Evolutionary conservation across 1,140 invertebrate species (phyloP).

Genomic region (Matsumurasca onukii): DNA sequence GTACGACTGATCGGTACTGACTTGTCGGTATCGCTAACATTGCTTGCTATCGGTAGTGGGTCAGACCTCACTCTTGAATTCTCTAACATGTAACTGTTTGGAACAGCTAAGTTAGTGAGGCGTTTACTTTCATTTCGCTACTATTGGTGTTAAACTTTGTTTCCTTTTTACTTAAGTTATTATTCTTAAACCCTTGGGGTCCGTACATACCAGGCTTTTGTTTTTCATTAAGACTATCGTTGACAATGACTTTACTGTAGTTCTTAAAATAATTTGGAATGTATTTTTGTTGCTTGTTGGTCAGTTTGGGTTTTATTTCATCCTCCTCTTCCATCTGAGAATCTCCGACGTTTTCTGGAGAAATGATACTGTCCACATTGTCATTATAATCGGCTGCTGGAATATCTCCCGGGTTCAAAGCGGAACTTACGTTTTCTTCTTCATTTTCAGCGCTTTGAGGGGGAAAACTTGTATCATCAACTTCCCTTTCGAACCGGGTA

Average conservation of each 20-base stretch:
- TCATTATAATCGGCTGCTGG: not conserved
- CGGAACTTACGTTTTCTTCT: not conserved
- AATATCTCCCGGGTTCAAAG: not conserved
- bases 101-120: not conserved
- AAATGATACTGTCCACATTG: not conserved
- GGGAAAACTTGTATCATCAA: not conserved
- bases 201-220: not conserved
- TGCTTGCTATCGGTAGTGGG: not conserved
- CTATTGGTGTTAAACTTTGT: not conserved
- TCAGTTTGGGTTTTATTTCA: not conserved
- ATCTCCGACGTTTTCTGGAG: not conserved
- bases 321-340: not conserved
- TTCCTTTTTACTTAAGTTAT: slow-evolving; percentile 4
- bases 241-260: not conserved
- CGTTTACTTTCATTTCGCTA: slow-evolving; percentile 1
- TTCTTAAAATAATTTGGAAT: slow-evolving; percentile 10
- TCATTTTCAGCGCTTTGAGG: not conserved
- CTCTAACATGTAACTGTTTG: not conserved
- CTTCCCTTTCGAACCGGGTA: not conserved
- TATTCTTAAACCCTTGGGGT: not conserved
- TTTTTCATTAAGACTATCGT: not conserved
- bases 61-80: not conserved
- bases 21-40: not conserved
- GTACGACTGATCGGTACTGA: not conserved
- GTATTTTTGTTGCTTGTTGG: slow-evolving; percentile 8